phyloP scores from a whole-genome alignment of 2,888 invertebrate genomes.

The Diaprepes abbreviatus region DNA sequence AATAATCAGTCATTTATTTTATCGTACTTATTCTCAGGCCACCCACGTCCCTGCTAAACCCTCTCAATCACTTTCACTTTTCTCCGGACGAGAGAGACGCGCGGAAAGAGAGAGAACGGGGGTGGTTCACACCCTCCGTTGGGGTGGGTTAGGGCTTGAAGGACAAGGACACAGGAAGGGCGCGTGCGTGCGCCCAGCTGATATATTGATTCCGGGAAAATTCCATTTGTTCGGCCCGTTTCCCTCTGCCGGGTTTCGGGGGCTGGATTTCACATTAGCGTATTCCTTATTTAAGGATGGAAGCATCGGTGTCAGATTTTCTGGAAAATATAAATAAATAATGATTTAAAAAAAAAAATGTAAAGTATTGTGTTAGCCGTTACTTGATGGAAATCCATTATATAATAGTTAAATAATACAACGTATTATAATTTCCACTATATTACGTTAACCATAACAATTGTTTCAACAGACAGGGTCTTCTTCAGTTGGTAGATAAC shows the following conservation, averaged over 20 bases:
- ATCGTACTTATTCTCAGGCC: neutral
- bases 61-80: constrained; percentile 36
- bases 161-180: constrained; percentile 47
- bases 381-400: too few relatives aligned
- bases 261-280: constrained; percentile 5
- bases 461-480: too few relatives aligned
- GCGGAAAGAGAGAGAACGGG: constrained; percentile 1
- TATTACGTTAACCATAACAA: too few relatives aligned
- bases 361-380: too few relatives aligned
- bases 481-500: too few relatives aligned
- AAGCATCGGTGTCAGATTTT: constrained; percentile 2
- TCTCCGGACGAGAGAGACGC: neutral
- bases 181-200: constrained; percentile 48
- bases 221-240: constrained; percentile 29
- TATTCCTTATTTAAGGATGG: neutral
- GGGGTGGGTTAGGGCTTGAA: constrained; percentile 48
- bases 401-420: too few relatives aligned
- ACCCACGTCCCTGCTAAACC: neutral
- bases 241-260: constrained; percentile 19
- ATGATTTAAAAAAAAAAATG: too few relatives aligned
- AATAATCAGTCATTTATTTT: constrained; percentile 1
- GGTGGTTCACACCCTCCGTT: constrained; percentile 29
- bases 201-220: constrained; percentile 41
- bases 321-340: neutral
- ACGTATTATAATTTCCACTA: too few relatives aligned